Conservation (phyloP, 2,888 invertebrate genomes). For the Tetheella fluctuosa region DNA sequence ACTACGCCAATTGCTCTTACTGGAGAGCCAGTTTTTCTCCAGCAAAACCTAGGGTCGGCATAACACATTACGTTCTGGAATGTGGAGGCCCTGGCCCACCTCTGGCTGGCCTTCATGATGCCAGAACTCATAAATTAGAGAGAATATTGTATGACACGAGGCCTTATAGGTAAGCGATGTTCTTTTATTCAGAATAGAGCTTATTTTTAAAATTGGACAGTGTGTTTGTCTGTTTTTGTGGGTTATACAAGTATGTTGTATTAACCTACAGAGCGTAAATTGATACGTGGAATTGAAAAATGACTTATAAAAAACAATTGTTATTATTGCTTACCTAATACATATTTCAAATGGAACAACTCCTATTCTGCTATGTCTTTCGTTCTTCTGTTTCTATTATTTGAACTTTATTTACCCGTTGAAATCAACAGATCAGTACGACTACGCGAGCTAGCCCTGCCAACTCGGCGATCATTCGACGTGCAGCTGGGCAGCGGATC, state of each 20-base stretch:
- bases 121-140: conserved; percentile 89
- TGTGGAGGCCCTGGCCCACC: conserved; percentile 97
- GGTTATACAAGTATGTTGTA: not conserved
- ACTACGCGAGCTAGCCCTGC: conserved; percentile 91
- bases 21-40: conserved; percentile 91
- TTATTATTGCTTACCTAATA: too few relatives aligned
- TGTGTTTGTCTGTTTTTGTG: not conserved
- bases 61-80: conserved; percentile 89
- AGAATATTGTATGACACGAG: conserved; percentile 91
- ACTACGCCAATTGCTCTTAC: conserved; percentile 94
- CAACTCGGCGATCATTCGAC: conserved; percentile 92
- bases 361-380: not conserved
- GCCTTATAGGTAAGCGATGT: conserved; percentile 84
- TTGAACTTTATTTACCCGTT: not conserved
- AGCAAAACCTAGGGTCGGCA: conserved; percentile 71
- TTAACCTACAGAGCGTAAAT: too few relatives aligned
- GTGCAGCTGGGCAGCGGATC: conserved; percentile 94
- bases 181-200: not conserved
- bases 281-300: too few relatives aligned
- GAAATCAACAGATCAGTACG: conserved; percentile 82
- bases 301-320: too few relatives aligned
- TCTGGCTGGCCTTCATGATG: conserved; percentile 90
- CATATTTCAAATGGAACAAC: too few relatives aligned
- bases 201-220: not conserved
- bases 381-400: not conserved